A percentile compares a stretch with the other conserved stretches of the same genome.
Conservation (phyloP, 2,888 invertebrate genomes). For the Sthenelais limicola region DNA sequence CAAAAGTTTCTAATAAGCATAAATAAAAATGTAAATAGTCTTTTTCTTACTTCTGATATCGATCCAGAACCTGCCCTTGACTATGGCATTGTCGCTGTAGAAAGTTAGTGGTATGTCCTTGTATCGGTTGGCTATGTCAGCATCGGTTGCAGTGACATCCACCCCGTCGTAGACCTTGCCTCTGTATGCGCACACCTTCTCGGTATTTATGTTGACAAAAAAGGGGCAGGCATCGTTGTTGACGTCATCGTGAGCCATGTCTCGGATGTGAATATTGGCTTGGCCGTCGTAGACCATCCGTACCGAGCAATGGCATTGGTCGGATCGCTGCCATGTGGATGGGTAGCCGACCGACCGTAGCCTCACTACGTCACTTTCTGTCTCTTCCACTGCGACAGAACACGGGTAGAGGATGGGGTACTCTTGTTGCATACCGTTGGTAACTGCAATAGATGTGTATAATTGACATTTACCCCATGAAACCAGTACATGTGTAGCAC, state of each 20-base stretch:
- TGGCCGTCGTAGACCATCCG: background rate
- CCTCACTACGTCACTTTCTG: background rate
- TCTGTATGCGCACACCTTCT: background rate
- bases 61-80: background rate
- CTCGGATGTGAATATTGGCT: background rate
- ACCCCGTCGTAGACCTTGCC: background rate
- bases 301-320: background rate
- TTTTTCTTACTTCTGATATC: background rate
- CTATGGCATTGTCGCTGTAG: background rate
- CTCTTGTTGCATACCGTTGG: no score
- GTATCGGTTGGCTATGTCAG: no score
- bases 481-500: no score
- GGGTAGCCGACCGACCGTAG: background rate
- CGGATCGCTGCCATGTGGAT: background rate
- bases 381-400: background rate
- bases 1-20: no score
- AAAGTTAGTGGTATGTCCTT: background rate
- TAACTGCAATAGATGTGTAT: no score
- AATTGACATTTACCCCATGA: no score
- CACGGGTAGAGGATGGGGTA: background rate
- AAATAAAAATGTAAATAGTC: no score
- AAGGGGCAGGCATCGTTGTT: conserved; percentile 5
- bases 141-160: background rate
- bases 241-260: background rate
- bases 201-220: background rate